Evolutionary conservation across 1,140 invertebrate species (phyloP).

Genomic region (Daktulosphaira vitifoliae): DNA sequence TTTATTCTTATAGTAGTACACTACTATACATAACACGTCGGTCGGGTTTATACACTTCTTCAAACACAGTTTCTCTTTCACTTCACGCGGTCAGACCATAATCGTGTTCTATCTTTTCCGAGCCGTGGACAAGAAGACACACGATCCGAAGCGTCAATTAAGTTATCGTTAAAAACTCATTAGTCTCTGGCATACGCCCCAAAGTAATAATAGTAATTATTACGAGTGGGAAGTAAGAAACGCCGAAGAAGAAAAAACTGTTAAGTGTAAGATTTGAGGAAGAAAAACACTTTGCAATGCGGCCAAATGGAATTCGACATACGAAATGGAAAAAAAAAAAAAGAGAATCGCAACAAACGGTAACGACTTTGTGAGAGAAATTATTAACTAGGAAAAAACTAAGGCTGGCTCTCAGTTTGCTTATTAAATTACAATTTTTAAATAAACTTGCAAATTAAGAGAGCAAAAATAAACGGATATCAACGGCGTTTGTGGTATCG

Average conservation of each 20-base stretch:
- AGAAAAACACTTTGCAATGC: too few relatives aligned
- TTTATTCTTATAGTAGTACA: too few relatives aligned
- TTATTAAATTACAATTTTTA: too few relatives aligned
- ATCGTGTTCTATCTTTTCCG: slow-evolving; percentile 16
- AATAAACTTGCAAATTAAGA: too few relatives aligned
- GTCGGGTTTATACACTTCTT: background rate
- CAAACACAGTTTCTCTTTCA: slow-evolving; percentile 26
- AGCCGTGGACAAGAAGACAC: slow-evolving; percentile 25
- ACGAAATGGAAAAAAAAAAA: too few relatives aligned
- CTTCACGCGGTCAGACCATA: slow-evolving; percentile 15
- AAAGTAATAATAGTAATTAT: slow-evolving; percentile 17
- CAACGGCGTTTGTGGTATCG: too few relatives aligned
- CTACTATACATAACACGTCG: too few relatives aligned
- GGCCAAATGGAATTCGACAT: slow-evolving; percentile 3
- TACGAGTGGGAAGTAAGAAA: background rate
- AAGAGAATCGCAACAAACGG: too few relatives aligned
- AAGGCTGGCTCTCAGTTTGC: too few relatives aligned
- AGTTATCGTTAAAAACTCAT: slow-evolving; percentile 32
- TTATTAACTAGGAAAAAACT: too few relatives aligned
- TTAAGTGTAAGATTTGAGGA: background rate
- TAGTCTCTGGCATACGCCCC: slow-evolving; percentile 11
- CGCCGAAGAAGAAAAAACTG: background rate
- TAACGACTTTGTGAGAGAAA: too few relatives aligned
- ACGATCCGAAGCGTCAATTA: slow-evolving; percentile 20
- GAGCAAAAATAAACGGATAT: too few relatives aligned